A percentile compares a stretch with the other conserved stretches of the same genome.
These are phyloP conservation scores for Enteromius paludinosus DNA, from an alignment of 2,797 vertebrate species.

Conservation along the genomic window DNA sequence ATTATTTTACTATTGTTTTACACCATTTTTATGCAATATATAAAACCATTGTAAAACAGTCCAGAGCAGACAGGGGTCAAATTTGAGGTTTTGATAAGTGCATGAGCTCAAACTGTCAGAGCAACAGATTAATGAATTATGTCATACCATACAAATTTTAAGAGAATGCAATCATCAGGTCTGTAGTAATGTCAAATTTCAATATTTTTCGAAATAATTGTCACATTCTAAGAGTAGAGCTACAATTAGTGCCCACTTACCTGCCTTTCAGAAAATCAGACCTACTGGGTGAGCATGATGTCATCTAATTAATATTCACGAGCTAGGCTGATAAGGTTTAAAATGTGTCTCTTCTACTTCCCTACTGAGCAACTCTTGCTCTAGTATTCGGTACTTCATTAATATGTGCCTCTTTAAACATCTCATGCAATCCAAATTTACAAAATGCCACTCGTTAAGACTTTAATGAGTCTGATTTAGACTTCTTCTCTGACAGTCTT, in stretches of 20 bases:
- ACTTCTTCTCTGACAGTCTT: slow-evolving; percentile 11
- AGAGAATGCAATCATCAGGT: background rate
- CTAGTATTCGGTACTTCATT: background rate
- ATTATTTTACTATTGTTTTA: background rate
- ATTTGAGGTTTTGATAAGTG: slow-evolving; percentile 12
- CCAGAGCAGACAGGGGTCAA: background rate
- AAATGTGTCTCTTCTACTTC: background rate
- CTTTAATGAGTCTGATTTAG: slow-evolving; percentile 25
- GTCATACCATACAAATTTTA: background rate
- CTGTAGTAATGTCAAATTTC: background rate
- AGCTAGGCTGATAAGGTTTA: slow-evolving; percentile 14
- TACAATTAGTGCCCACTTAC: background rate
- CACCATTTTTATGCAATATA: background rate
- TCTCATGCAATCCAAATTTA: background rate
- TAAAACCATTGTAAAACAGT: background rate
- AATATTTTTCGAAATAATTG: background rate
- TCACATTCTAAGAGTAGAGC: background rate
- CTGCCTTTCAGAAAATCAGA: background rate
- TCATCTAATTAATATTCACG: slow-evolving; percentile 15
- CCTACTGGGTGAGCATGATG: background rate
- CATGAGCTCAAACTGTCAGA: slow-evolving; percentile 2
- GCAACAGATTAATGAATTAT: slow-evolving; percentile 39
- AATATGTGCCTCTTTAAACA: background rate
- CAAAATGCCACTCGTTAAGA: background rate
- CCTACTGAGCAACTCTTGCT: background rate